phyloP scores from a whole-genome alignment of 2,113 vertebrate species.

The Etheostoma spectabile region DNA sequence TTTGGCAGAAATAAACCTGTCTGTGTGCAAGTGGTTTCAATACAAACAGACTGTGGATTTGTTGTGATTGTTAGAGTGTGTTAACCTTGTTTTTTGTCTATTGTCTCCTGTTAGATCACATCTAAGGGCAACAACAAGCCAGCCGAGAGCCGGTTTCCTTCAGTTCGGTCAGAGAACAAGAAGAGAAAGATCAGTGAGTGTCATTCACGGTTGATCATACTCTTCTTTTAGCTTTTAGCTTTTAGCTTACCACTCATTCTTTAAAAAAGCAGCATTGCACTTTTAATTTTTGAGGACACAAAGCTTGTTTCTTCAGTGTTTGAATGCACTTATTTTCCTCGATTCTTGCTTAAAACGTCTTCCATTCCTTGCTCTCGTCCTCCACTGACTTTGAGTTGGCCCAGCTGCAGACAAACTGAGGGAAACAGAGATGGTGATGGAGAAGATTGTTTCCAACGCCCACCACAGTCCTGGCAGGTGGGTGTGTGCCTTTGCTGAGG shows the following conservation, averaged over 20 bases:
- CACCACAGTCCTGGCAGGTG: slow-evolving; percentile 89
- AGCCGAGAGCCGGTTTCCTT: slow-evolving; percentile 76
- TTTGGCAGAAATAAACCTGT: background rate
- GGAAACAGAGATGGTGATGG: slow-evolving; percentile 95
- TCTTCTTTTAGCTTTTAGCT: background rate
- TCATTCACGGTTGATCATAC: background rate
- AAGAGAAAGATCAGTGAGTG: slow-evolving; percentile 95
- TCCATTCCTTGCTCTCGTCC: background rate
- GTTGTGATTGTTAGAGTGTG: slow-evolving; percentile 1
- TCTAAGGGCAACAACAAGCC: slow-evolving; percentile 88
- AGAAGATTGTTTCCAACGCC: slow-evolving; percentile 91
- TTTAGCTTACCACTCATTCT: background rate
- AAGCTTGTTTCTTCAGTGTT: background rate
- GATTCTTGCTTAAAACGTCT: no score
- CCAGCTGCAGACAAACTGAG: slow-evolving; percentile 94
- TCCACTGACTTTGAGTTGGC: slow-evolving; percentile 91
- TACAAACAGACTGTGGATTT: background rate
- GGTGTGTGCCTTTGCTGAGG: slow-evolving; percentile 6
- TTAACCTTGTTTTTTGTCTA: background rate
- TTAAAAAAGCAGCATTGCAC: no score
- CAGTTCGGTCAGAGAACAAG: slow-evolving; percentile 84
- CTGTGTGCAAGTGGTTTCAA: background rate
- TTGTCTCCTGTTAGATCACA: slow-evolving; percentile 81
- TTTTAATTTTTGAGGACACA: no score
- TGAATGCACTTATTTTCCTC: background rate